Base-by-base conservation (phyloP, 1,140 invertebrate species). In the Heliothis subflexa region DNA sequence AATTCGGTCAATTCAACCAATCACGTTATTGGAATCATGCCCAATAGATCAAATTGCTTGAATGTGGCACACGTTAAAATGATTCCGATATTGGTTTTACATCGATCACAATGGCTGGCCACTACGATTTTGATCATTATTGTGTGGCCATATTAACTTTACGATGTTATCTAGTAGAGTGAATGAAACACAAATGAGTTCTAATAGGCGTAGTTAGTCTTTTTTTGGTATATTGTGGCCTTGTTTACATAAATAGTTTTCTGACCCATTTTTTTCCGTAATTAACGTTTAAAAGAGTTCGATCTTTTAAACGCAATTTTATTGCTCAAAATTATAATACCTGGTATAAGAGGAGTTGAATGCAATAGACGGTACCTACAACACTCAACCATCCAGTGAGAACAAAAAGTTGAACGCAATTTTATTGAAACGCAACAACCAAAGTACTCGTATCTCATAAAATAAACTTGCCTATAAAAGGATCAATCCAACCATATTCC, bases 21-120 rank as follows among this genome's bases (percentile, higher is more conserved):
- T 75, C 57, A 33, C n/a, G 54, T 75, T 75, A 75, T 75, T 75
- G 59, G 73, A 75, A 75, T 75, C 73, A 75, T 75, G 73, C 73
- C 73, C 73, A 75, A 75, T 75, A 59, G 45, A 75, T 64, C 73
- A 62, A 75, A 62, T 64, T 50, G 73, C 25, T 62, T 62, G 25
- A 75, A 62, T 62, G 59, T 75, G 47, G 57, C 57, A 75, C 73
- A 62, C 25, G 73, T 50, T 62, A 75, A 75, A 75, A 75, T 62
- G n/a, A 62, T 75, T 75, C 57, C 49, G 18, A 62, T 74, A 74
- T 59, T 62, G 40, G 18, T 74, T 74, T 62, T 62, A 62, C 57
- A 61, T 61, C 52, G 47, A 74, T 45, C 25, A 62, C 50, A 50
- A 68, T 68, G 13, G 45, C 64, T 52, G 14, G 47, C 64, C 21